These are phyloP conservation scores for Xanthorhoe designata DNA, from an alignment of 2,888 invertebrate species.

Conservation along the genomic window DNA sequence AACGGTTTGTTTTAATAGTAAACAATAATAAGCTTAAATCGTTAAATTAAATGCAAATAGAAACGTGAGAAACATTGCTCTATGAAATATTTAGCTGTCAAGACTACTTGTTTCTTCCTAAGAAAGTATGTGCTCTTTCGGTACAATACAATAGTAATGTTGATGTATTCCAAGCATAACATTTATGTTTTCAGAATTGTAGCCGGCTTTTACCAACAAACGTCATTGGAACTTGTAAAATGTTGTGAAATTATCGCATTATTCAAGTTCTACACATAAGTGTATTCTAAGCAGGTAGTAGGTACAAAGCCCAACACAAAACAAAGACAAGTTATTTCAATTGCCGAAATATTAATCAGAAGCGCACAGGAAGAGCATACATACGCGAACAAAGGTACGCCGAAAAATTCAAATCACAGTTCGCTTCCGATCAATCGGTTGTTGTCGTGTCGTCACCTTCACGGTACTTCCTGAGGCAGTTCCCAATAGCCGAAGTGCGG, in stretches of 20 bases:
- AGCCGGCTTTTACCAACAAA: conserved; percentile 55
- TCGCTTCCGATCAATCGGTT: conserved; percentile 74
- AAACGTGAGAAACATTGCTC: conserved; percentile 54
- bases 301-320: conserved; percentile 4
- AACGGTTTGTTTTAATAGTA: too few species aligned
- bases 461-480: conserved; percentile 74
- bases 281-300: background rate
- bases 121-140: conserved; percentile 61
- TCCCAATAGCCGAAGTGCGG: conserved; percentile 68
- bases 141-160: conserved; percentile 77
- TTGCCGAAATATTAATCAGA: conserved; percentile 30
- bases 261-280: conserved; percentile 7
- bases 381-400: conserved; percentile 66
- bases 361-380: conserved; percentile 59
- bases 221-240: conserved; percentile 45
- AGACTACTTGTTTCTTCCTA: conserved; percentile 68
- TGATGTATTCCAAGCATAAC: conserved; percentile 70
- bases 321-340: conserved; percentile 22
- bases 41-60: conserved; percentile 38
- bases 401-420: conserved; percentile 78
- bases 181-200: conserved; percentile 73
- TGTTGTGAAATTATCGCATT: conserved; percentile 25
- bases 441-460: conserved; percentile 76
- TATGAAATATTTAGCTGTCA: conserved; percentile 68
- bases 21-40: too few species aligned